Evolutionary conservation across 2,888 invertebrate species (phyloP).

Genomic region (Rosalia funebris): DNA sequence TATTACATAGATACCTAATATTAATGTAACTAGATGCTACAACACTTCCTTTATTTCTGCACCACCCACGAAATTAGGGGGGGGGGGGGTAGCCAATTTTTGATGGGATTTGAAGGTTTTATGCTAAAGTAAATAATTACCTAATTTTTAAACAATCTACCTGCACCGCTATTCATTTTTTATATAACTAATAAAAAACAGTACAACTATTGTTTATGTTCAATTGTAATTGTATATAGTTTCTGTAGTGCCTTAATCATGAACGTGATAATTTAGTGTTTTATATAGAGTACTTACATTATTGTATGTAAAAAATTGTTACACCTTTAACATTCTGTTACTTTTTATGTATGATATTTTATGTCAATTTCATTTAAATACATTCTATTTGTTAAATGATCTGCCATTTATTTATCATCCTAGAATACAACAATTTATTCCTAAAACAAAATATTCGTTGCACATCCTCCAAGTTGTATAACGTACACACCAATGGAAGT

Average conservation of each 20-base stretch:
- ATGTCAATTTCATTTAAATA: constrained; percentile 39
- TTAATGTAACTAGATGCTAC: too few species aligned
- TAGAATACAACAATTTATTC: too few species aligned
- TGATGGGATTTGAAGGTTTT: too few species aligned
- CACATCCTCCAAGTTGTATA: too few species aligned
- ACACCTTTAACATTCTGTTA: constrained; percentile 39
- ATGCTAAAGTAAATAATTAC: too few species aligned
- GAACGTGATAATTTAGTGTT: constrained; percentile 45
- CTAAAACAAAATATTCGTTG: too few species aligned
- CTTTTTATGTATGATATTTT: constrained; percentile 38
- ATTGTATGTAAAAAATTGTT: constrained; percentile 36
- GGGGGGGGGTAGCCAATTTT: constrained; percentile 18
- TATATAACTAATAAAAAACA: constrained; percentile 19
- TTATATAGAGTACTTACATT: constrained; percentile 45
- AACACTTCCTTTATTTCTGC: too few species aligned
- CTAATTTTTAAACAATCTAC: constrained; percentile 5
- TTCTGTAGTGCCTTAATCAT: constrained; percentile 49
- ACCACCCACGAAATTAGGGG: too few species aligned
- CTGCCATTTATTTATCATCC: too few species aligned
- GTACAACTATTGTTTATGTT: constrained; percentile 30
- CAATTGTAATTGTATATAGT: constrained; percentile 33
- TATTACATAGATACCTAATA: too few species aligned
- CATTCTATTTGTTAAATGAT: constrained; percentile 38
- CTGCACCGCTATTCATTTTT: constrained; percentile 13
- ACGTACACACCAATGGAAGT: too few species aligned